A percentile compares a stretch with the other conserved stretches of the same genome.
phyloP scores from a whole-genome alignment of 1,140 invertebrate genomes.

The Phymastichus coffea region DNA sequence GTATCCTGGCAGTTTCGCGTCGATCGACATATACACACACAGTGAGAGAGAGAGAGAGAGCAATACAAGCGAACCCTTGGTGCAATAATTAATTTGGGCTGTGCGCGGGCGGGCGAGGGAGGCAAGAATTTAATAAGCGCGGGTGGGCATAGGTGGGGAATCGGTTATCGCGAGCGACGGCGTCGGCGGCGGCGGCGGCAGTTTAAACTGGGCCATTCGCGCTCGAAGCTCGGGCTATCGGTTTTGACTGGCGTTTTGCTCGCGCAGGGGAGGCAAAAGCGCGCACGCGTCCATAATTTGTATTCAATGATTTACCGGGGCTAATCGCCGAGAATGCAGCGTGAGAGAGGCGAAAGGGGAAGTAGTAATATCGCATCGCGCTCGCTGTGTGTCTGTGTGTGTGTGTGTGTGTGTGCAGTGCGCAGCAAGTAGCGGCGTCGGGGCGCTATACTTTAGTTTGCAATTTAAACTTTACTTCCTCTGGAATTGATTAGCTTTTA shows the following conservation, averaged over 20 bases:
- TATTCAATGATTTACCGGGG: constrained; percentile 58
- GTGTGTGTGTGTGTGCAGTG: no score
- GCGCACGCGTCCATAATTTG: constrained; percentile 52
- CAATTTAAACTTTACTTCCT: constrained; percentile 60
- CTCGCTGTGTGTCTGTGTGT: no score
- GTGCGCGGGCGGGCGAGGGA: no score
- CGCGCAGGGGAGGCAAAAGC: neutral
- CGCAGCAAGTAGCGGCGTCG: no score
- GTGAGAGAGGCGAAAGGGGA: constrained; percentile 15
- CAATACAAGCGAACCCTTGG: constrained; percentile 7
- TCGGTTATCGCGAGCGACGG: neutral
- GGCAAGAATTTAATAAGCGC: constrained; percentile 31
- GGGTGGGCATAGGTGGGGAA: neutral
- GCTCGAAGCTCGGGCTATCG: no score
- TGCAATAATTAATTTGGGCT: constrained; percentile 35
- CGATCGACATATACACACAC: neutral
- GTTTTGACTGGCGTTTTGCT: no score
- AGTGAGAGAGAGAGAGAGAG: neutral
- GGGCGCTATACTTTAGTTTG: constrained; percentile 60
- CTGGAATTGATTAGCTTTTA: constrained; percentile 60
- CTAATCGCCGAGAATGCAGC: constrained; percentile 59
- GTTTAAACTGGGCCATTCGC: constrained; percentile 24
- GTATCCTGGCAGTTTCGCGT: neutral
- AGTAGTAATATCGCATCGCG: constrained; percentile 30
- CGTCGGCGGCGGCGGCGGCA: neutral